Evolutionary conservation across 2,888 invertebrate species (phyloP).

Genomic region (Agriopis leucophaearia): DNA sequence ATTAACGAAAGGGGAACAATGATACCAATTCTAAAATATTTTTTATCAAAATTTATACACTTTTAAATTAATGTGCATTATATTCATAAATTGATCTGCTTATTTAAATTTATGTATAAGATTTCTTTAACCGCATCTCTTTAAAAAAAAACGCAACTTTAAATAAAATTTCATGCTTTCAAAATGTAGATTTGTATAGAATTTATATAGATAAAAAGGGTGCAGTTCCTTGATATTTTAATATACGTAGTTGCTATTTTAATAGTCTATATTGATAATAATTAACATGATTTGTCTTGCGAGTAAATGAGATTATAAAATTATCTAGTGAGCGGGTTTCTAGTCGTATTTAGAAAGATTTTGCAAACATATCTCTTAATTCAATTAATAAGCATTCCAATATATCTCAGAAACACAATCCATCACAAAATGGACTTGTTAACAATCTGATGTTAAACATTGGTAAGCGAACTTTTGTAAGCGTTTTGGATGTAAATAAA

Average conservation of each 20-base stretch:
- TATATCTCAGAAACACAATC: slow-evolving; percentile 55
- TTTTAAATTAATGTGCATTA: slow-evolving; percentile 17
- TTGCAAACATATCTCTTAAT: slow-evolving; percentile 74
- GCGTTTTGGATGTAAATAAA: neutral
- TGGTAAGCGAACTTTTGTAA: slow-evolving; percentile 1
- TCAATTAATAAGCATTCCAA: slow-evolving; percentile 81
- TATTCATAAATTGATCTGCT: slow-evolving; percentile 43
- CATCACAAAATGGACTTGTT: slow-evolving; percentile 49
- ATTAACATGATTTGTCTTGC: slow-evolving; percentile 33
- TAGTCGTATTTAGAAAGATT: slow-evolving; percentile 65
- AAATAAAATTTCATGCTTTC: slow-evolving; percentile 8
- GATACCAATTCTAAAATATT: slow-evolving; percentile 58
- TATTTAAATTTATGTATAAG: slow-evolving; percentile 31
- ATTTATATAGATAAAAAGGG: slow-evolving; percentile 19
- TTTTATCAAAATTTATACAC: slow-evolving; percentile 45
- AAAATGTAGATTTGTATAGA: neutral
- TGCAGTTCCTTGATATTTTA: slow-evolving; percentile 37
- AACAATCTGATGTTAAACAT: slow-evolving; percentile 20
- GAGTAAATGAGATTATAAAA: slow-evolving; percentile 48
- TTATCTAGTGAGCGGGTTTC: slow-evolving; percentile 57
- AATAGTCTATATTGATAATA: slow-evolving; percentile 18
- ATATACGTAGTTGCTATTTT: slow-evolving; percentile 39
- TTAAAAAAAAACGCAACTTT: too few species aligned
- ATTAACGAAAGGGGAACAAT: slow-evolving; percentile 79
- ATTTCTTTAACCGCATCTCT: slow-evolving; percentile 10